These are phyloP conservation scores for Diplolepis rosae DNA, from an alignment of 2,888 invertebrate genomes.

Conservation along the genomic window DNA sequence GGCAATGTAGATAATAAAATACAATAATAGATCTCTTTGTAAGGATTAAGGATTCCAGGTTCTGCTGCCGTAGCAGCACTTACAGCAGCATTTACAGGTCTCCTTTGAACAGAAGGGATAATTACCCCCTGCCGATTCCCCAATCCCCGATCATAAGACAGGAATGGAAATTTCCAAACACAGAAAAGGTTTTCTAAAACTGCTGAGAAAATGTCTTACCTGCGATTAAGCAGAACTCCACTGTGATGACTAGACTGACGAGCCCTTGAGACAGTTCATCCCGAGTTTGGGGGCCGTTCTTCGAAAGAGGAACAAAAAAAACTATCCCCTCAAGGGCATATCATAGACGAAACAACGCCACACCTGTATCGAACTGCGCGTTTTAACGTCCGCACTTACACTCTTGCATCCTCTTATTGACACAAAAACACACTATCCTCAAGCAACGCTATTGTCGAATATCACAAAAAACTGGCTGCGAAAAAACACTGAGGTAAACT, in stretches of 20 bases:
- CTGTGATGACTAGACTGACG: conserved; percentile 69
- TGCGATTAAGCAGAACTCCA: conserved; percentile 72
- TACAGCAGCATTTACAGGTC: background rate
- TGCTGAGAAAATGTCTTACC: conserved; percentile 55
- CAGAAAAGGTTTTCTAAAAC: conserved; percentile 39
- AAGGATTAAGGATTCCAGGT: background rate
- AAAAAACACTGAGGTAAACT: conserved; percentile 29
- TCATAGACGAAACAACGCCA: conserved; percentile 43
- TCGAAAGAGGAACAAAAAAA: conserved; percentile 30
- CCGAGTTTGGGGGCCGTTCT: conserved; percentile 39
- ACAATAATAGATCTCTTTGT: background rate
- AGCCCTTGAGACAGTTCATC: conserved; percentile 54
- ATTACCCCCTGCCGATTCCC: background rate
- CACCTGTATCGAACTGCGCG: conserved; percentile 33
- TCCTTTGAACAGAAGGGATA: background rate
- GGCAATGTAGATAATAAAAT: background rate
- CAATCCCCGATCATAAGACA: background rate
- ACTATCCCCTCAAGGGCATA: conserved; percentile 43
- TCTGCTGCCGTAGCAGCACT: background rate
- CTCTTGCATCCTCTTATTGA: conserved; percentile 36
- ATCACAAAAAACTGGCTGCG: background rate
- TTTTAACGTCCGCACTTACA: conserved; percentile 22
- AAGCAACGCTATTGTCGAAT: background rate
- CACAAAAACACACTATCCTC: conserved; percentile 35
- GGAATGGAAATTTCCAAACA: conserved; percentile 25